Percentiles rank a stretch among this genome's conserved stretches.
Conservation (phyloP, 2,797 vertebrate species). For the Lophius americanus region DNA sequence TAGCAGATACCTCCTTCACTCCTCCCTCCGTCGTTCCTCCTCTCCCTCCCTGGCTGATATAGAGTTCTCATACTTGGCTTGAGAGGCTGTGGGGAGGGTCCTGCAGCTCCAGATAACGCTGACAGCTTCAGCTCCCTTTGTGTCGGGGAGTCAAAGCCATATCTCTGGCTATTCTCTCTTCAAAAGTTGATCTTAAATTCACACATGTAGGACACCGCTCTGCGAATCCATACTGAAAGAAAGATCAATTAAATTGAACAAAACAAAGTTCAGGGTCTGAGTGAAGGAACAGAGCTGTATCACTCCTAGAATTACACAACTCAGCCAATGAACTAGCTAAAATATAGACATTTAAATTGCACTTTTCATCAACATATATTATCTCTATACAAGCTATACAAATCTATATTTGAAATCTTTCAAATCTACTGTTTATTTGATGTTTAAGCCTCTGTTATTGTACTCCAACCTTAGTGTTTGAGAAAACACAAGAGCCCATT, state of each 20-base stretch:
- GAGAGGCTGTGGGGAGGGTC: constrained; percentile 51
- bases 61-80: constrained; percentile 53
- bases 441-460: constrained; percentile 35
- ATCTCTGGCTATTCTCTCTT: constrained; percentile 35
- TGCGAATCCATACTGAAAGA: constrained; percentile 33
- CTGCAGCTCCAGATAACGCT: constrained; percentile 65
- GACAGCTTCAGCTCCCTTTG: constrained; percentile 62
- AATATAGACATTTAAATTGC: constrained; percentile 46
- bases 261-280: constrained; percentile 32
- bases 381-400: constrained; percentile 45
- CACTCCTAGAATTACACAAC: constrained; percentile 19
- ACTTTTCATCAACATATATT: constrained; percentile 28
- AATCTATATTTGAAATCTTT: constrained; percentile 41
- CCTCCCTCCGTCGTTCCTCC: constrained; percentile 50
- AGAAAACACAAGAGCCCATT: constrained; percentile 47
- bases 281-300: constrained; percentile 30
- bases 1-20: constrained; percentile 53
- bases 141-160: constrained; percentile 69
- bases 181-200: constrained; percentile 26
- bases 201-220: constrained; percentile 4
- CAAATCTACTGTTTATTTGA: constrained; percentile 4
- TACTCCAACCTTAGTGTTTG: constrained; percentile 47
- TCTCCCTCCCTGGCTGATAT: constrained; percentile 54
- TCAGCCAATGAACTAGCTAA: constrained; percentile 12
- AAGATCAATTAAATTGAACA: constrained; percentile 53